Percentiles rank a stretch among this genome's conserved stretches.
Evolutionary conservation across 2,113 vertebrate species (phyloP).

Genomic region (Glaucomys volans): DNA sequence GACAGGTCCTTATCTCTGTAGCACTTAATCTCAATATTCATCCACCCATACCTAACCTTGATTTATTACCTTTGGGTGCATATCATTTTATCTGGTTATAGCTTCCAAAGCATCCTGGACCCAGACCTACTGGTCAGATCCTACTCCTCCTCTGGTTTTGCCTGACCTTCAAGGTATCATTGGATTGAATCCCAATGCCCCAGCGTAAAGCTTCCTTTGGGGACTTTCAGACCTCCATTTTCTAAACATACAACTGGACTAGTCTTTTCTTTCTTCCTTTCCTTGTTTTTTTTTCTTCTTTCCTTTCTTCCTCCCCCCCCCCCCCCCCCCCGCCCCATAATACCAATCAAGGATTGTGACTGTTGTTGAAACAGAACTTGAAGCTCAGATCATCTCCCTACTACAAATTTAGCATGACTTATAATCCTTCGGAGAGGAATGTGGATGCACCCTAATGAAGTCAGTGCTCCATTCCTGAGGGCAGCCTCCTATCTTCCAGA

Average conservation of each 20-base stretch:
- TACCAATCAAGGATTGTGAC: conserved; percentile 16
- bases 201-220: not conserved
- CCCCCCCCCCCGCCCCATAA: conserved; percentile 2
- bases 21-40: conserved; percentile 30
- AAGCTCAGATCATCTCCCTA: not conserved
- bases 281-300: too few species aligned
- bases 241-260: conserved; percentile 1
- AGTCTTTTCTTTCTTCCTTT: not conserved
- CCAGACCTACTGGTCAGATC: not conserved
- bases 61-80: conserved; percentile 71
- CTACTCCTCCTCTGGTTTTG: not conserved
- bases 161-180: not conserved
- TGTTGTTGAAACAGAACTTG: conserved; percentile 35
- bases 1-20: conserved; percentile 43
- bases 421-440: not conserved
- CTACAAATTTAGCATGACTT: not conserved
- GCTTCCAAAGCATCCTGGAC: not conserved
- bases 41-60: conserved; percentile 63
- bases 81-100: conserved; percentile 63
- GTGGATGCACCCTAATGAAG: not conserved
- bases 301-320: not conserved
- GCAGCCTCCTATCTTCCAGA: not conserved
- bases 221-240: not conserved
- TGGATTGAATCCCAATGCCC: not conserved
- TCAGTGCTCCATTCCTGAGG: not conserved